These are phyloP conservation scores for Pseudochaenichthys georgianus DNA, from an alignment of 2,797 vertebrate genomes.

Conservation along the genomic window DNA sequence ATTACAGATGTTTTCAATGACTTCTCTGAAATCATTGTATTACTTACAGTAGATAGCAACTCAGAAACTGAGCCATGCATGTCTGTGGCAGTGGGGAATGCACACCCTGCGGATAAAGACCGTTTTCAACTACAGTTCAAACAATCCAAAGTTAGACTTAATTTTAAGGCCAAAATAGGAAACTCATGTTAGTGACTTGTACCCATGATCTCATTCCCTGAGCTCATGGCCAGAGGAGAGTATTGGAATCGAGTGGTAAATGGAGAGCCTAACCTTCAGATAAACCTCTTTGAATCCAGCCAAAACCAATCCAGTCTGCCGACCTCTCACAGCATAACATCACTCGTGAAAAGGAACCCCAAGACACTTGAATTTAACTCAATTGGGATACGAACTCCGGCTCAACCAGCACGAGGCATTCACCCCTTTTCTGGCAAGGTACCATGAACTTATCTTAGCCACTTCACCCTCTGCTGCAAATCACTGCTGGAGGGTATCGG, in stretches of 20 bases:
- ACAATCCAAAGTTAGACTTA: neutral
- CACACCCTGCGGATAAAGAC: too few relatives aligned
- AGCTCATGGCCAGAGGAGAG: conserved; percentile 22
- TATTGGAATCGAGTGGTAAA: conserved; percentile 7
- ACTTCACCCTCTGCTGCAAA: conserved; percentile 33
- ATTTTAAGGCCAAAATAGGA: neutral
- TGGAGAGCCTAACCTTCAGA: conserved; percentile 4
- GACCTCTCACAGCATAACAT: neutral
- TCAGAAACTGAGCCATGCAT: too few relatives aligned
- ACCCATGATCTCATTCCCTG: conserved; percentile 35
- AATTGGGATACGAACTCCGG: neutral
- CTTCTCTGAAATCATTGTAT: too few relatives aligned
- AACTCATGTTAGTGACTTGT: conserved; percentile 18
- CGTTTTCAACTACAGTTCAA: too few relatives aligned
- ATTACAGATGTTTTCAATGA: too few relatives aligned
- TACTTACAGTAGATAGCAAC: too few relatives aligned
- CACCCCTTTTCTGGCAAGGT: neutral
- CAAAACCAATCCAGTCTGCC: conserved; percentile 3
- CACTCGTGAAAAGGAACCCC: neutral
- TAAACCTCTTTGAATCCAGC: neutral
- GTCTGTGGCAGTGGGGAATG: too few relatives aligned
- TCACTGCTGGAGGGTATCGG: conserved; percentile 5
- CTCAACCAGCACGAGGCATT: neutral
- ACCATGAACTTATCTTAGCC: neutral
- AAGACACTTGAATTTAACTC: neutral